Conservation (phyloP, 2,888 invertebrate genomes). For the Empis stercorea region DNA sequence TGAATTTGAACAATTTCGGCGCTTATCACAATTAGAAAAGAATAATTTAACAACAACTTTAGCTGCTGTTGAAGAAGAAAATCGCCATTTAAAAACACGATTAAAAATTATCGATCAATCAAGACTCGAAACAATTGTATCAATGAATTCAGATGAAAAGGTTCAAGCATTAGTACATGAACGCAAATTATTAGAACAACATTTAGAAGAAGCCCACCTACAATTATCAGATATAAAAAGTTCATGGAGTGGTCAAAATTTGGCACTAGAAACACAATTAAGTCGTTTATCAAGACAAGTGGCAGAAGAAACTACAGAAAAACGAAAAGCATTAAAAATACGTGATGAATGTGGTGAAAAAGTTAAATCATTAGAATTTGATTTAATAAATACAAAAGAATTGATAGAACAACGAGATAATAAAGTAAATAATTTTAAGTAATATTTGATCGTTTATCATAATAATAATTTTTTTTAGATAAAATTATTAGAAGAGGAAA, state of each 20-base stretch:
- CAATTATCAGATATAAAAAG: conserved; percentile 82
- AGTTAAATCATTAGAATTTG: conserved; percentile 37
- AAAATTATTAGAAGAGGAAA: conserved; percentile 56
- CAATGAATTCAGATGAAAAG: conserved; percentile 38
- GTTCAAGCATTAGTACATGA: conserved; percentile 46
- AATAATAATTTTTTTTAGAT: conserved; percentile 28
- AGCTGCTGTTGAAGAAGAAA: conserved; percentile 62
- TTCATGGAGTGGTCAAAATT: conserved; percentile 84
- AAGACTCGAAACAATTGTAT: conserved; percentile 25
- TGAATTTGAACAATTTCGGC: conserved; percentile 61
- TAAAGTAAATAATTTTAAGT: too few relatives aligned
- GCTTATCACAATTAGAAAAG: conserved; percentile 59
- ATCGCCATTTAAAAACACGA: conserved; percentile 49
- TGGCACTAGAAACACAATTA: conserved; percentile 80
- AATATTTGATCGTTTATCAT: too few relatives aligned
- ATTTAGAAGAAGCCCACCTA: conserved; percentile 71
- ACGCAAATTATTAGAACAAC: conserved; percentile 55
- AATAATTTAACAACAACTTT: conserved; percentile 53
- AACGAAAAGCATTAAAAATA: conserved; percentile 57
- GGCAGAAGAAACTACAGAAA: conserved; percentile 70
- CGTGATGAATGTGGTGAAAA: conserved; percentile 52
- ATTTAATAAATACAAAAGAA: conserved; percentile 25
- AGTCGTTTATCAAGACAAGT: conserved; percentile 70
- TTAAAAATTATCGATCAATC: conserved; percentile 31
- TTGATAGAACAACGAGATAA: conserved; percentile 30